phyloP scores from a whole-genome alignment of 2,113 vertebrate species.

The Colaptes auratus region DNA sequence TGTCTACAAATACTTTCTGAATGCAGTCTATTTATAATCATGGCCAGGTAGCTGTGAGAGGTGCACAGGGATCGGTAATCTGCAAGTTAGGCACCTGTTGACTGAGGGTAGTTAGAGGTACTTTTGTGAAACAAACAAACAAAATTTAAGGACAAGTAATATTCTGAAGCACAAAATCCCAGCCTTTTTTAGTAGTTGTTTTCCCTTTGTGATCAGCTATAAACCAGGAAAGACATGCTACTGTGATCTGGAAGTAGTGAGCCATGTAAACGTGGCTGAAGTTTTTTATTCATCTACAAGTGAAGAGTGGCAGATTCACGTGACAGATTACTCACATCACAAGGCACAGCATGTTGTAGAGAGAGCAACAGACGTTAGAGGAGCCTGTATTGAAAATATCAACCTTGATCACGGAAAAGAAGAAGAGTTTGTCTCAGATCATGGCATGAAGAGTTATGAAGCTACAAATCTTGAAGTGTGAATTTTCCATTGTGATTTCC shows the following conservation, averaged over 20 bases:
- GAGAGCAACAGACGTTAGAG: slow-evolving; percentile 36
- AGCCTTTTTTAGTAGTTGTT: background rate
- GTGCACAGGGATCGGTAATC: background rate
- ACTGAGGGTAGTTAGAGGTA: background rate
- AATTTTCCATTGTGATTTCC: background rate
- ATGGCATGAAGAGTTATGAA: background rate
- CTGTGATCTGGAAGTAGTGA: background rate
- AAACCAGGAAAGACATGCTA: background rate
- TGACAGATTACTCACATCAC: slow-evolving; percentile 21
- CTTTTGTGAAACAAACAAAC: background rate
- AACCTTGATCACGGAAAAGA: background rate
- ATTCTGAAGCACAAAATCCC: background rate
- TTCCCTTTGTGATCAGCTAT: background rate
- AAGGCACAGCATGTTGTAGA: slow-evolving; percentile 22
- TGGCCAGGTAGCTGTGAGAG: background rate
- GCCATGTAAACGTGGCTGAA: background rate
- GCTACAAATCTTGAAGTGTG: background rate
- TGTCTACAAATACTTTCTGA: background rate
- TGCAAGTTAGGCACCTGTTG: background rate
- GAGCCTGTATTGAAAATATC: slow-evolving; percentile 23
- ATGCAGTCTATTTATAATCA: background rate
- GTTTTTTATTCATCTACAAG: slow-evolving; percentile 30
- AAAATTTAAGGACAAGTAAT: background rate
- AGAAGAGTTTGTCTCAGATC: background rate
- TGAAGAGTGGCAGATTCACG: background rate